These are phyloP conservation scores for Zygothrica quintamaculata DNA, from an alignment of 2,888 invertebrate genomes.

Conservation along the genomic window DNA sequence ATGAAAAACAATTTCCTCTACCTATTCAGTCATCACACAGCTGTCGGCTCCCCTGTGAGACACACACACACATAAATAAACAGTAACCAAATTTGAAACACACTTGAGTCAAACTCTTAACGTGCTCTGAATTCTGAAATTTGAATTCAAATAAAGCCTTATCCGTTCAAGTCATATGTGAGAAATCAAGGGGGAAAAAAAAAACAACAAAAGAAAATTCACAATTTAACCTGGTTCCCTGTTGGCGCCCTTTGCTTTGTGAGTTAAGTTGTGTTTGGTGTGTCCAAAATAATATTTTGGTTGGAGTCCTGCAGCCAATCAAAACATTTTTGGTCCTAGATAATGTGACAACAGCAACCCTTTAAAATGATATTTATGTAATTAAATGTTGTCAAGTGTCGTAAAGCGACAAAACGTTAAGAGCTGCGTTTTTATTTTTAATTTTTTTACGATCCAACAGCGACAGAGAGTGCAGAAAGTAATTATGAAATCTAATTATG, in stretches of 20 bases:
- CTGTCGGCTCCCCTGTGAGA: conserved; percentile 19
- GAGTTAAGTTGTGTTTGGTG: too few species aligned
- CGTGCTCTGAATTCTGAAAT: conserved; percentile 36
- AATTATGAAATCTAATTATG: conserved; percentile 44
- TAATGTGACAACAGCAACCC: conserved; percentile 10
- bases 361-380: conserved; percentile 38
- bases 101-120: conserved; percentile 16
- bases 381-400: conserved; percentile 30
- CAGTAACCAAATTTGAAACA: conserved; percentile 13
- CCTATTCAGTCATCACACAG: conserved; percentile 24
- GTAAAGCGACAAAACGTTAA: conserved; percentile 3
- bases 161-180: not conserved
- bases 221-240: too few species aligned
- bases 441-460: conserved; percentile 32
- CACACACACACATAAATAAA: conserved; percentile 3
- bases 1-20: conserved; percentile 37
- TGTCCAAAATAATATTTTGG: too few species aligned
- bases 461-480: conserved; percentile 41
- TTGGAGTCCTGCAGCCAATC: too few species aligned
- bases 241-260: too few species aligned
- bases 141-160: conserved; percentile 20
- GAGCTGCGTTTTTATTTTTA: conserved; percentile 5
- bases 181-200: conserved; percentile 6
- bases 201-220: not conserved
- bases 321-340: not conserved